Conservation (phyloP, 2,888 invertebrate genomes). For the Acrocyrtus sp. region DNA sequence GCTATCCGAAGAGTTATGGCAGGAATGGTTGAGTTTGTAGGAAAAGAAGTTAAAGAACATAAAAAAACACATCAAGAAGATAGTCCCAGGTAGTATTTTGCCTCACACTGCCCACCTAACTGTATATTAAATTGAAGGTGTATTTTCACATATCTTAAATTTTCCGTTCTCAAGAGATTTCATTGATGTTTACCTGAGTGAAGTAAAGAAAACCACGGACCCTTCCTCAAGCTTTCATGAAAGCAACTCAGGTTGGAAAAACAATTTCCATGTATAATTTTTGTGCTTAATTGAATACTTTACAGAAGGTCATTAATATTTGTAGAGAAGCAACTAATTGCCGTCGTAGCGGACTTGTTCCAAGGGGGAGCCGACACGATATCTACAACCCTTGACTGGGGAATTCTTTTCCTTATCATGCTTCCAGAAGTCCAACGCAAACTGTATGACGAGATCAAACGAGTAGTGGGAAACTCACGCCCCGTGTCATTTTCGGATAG, state of each 20-base stretch:
- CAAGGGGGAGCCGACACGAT: constrained; percentile 24
- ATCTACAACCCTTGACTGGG: constrained; percentile 27
- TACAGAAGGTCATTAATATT: no score
- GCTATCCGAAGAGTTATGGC: constrained; percentile 1
- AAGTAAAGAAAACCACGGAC: constrained; percentile 19
- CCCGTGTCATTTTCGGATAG: constrained; percentile 21
- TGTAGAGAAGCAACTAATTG: constrained; percentile 8
- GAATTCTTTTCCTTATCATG: constrained; percentile 6
- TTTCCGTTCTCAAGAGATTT: constrained; percentile 27
- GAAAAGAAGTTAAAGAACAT: constrained; percentile 7
- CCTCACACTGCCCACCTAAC: no score
- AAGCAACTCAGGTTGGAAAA: no score
- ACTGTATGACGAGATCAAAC: constrained; percentile 25
- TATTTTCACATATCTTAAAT: no score
- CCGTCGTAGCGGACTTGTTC: constrained; percentile 2
- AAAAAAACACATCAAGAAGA: constrained; percentile 16
- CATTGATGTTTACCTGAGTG: constrained; percentile 15
- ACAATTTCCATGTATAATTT: no score
- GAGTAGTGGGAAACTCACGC: constrained; percentile 17
- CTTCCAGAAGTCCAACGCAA: constrained; percentile 22
- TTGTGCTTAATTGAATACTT: not conserved
- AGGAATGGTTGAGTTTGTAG: not conserved
- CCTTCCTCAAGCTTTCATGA: constrained; percentile 37
- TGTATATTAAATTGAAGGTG: no score
- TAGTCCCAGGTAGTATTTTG: no score